phyloP scores from a whole-genome alignment of 2,888 invertebrate species.

The Drosophila glabriapex region DNA sequence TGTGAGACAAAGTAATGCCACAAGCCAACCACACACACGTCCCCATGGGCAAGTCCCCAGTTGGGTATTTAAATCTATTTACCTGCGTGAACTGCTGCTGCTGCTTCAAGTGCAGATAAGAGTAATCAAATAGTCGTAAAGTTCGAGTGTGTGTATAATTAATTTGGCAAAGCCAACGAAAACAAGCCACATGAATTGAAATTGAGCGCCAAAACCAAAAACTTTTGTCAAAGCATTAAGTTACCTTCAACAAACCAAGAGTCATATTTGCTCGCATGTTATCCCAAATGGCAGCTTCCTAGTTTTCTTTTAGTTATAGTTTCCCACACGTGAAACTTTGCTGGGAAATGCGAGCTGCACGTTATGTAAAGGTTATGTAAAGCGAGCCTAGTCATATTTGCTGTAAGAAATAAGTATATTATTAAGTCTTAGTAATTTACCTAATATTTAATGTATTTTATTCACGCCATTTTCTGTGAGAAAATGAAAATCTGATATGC shows the following conservation, averaged over 20 bases:
- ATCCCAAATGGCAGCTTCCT: constrained; percentile 15
- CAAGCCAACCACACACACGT: not conserved
- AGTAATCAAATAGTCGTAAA: constrained; percentile 63
- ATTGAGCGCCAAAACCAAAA: constrained; percentile 47
- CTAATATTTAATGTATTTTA: not conserved
- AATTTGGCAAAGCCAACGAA: constrained; percentile 59
- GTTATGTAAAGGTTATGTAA: not conserved
- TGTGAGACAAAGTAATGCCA: constrained; percentile 39
- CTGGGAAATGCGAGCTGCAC: not conserved
- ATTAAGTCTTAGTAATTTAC: not conserved
- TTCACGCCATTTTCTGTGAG: not conserved
- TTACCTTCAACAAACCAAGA: constrained; percentile 23
- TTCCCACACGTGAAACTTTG: not conserved
- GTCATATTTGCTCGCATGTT: constrained; percentile 9
- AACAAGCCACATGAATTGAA: constrained; percentile 54
- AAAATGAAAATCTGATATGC: too few relatives aligned
- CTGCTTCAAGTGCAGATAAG: constrained; percentile 32
- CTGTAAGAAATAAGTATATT: not conserved
- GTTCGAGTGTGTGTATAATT: constrained; percentile 69
- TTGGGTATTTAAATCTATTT: constrained; percentile 68
- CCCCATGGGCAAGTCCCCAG: constrained; percentile 36
- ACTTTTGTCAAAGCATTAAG: constrained; percentile 43
- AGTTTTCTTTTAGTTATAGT: not conserved
- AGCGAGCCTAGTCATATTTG: not conserved
- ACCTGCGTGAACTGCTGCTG: constrained; percentile 40